Percentiles rank a stretch among this genome's conserved stretches.
These are phyloP conservation scores for Clinocottus analis DNA, from an alignment of 2,113 vertebrate genomes.

Conservation along the genomic window DNA sequence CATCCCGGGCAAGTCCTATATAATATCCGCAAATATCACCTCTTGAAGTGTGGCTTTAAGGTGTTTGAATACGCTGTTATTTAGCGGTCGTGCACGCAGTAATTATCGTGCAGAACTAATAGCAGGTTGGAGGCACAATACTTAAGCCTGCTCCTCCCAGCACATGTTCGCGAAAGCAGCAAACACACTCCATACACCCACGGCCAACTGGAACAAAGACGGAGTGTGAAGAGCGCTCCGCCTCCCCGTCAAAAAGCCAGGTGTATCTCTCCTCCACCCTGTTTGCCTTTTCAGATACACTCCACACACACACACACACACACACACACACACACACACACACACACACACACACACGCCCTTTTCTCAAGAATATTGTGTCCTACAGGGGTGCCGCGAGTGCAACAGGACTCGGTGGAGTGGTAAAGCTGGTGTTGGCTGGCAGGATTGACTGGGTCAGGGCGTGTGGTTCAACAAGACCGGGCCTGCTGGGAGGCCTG, in stretches of 20 bases:
- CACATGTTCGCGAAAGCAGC: constrained; percentile 61
- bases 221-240: constrained; percentile 20
- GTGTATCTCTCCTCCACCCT: constrained; percentile 60
- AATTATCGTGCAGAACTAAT: constrained; percentile 66
- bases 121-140: constrained; percentile 45
- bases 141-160: constrained; percentile 69
- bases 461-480: constrained; percentile 61
- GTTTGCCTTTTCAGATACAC: constrained; percentile 57
- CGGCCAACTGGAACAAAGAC: constrained; percentile 54
- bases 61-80: constrained; percentile 44
- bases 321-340: constrained; percentile 39
- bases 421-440: constrained; percentile 26
- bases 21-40: constrained; percentile 55
- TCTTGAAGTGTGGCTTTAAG: constrained; percentile 46
- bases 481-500: constrained; percentile 40
- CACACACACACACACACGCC: constrained; percentile 31
- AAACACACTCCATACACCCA: constrained; percentile 62
- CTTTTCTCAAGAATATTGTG: background rate
- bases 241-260: constrained; percentile 37
- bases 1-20: constrained; percentile 25
- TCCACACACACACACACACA: constrained; percentile 30
- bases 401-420: constrained; percentile 6
- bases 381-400: constrained; percentile 8
- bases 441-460: constrained; percentile 24
- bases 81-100: constrained; percentile 54